Evolutionary conservation across 2,888 invertebrate genomes (phyloP).

Genomic region (Drosophila neonasuta): DNA sequence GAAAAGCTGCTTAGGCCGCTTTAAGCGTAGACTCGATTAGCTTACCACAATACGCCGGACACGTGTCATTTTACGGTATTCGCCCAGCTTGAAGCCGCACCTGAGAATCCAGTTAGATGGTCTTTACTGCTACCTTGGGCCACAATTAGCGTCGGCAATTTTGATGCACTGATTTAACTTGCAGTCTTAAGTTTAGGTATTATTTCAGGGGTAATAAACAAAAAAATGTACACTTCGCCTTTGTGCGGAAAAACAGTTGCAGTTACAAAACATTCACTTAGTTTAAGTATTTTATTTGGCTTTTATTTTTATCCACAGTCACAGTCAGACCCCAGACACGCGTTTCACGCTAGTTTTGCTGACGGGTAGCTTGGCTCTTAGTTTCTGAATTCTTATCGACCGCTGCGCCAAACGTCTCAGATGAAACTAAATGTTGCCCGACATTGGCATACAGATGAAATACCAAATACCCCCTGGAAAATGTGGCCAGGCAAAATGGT

Average conservation of each 20-base stretch:
- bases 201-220: background rate
- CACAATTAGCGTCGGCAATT: slow-evolving; percentile 49
- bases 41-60: slow-evolving; percentile 80
- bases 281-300: slow-evolving; percentile 9
- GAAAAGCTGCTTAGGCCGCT: slow-evolving; percentile 1
- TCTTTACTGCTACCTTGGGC: background rate
- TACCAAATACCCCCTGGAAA: slow-evolving; percentile 70
- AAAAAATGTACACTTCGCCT: background rate
- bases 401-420: slow-evolving; percentile 81
- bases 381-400: slow-evolving; percentile 67
- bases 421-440: slow-evolving; percentile 80
- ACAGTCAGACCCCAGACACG: slow-evolving; percentile 37
- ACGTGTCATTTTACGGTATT: slow-evolving; percentile 79
- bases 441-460: slow-evolving; percentile 59
- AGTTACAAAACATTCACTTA: slow-evolving; percentile 16
- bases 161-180: slow-evolving; percentile 10
- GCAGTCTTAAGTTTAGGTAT: background rate
- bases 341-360: slow-evolving; percentile 47
- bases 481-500: slow-evolving; percentile 57
- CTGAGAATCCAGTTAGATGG: slow-evolving; percentile 5
- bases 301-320: slow-evolving; percentile 13
- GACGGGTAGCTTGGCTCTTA: slow-evolving; percentile 11
- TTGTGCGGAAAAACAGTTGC: background rate
- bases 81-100: slow-evolving; percentile 61
- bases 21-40: slow-evolving; percentile 23